These are phyloP conservation scores for Drosophila cracens DNA, from an alignment of 2,888 invertebrate genomes.

Conservation along the genomic window DNA sequence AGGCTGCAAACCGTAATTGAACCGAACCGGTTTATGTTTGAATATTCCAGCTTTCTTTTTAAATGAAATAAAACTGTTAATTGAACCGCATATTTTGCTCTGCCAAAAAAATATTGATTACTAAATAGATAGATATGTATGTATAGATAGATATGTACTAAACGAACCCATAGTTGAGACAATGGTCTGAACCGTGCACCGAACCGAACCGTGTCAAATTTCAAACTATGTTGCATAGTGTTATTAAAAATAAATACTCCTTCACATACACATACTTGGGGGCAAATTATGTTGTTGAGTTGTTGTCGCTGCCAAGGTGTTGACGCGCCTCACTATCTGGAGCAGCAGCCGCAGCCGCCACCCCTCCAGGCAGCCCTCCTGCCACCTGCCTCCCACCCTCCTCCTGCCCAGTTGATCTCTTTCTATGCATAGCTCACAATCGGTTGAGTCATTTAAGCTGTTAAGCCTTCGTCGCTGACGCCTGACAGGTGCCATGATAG, in stretches of 20 bases:
- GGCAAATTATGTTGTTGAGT: slow-evolving; percentile 67
- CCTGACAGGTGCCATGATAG: slow-evolving; percentile 67
- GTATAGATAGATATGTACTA: too few species aligned
- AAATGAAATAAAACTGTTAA: neutral
- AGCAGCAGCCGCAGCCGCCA: slow-evolving; percentile 28
- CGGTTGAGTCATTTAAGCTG: slow-evolving; percentile 62
- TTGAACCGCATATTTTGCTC: neutral
- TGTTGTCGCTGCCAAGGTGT: slow-evolving; percentile 57
- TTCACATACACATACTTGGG: slow-evolving; percentile 56
- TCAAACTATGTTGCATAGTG: slow-evolving; percentile 40
- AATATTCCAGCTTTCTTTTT: neutral
- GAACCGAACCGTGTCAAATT: neutral
- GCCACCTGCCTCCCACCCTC: neutral
- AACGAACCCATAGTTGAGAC: too few species aligned
- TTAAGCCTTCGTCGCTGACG: slow-evolving; percentile 64
- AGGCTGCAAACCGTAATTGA: neutral
- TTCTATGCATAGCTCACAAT: neutral
- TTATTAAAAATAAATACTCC: slow-evolving; percentile 62
- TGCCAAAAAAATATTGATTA: too few species aligned
- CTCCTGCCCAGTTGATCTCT: neutral
- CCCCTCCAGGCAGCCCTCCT: neutral
- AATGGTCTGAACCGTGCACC: neutral
- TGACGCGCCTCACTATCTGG: slow-evolving; percentile 63
- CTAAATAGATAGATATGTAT: too few species aligned
- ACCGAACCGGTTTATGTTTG: neutral